Evolutionary conservation across 2,113 vertebrate species (phyloP).

Genomic region (Sinocyclocheilus rhinocerous): DNA sequence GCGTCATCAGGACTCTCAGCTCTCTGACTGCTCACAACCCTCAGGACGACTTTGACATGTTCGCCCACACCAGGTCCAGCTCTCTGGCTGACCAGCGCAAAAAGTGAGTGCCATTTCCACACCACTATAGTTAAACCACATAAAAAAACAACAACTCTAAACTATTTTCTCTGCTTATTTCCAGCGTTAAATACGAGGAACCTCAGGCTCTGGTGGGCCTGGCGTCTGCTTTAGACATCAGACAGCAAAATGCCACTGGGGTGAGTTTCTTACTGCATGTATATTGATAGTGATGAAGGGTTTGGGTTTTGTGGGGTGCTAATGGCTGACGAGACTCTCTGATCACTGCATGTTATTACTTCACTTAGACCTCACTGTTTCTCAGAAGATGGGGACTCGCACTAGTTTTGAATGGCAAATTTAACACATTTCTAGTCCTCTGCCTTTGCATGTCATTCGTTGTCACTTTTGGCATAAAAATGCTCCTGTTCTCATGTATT

Average conservation of each 20-base stretch:
- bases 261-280: constrained; percentile 77
- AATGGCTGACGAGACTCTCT: constrained; percentile 1
- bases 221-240: constrained; percentile 84
- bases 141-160: background rate
- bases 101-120: constrained; percentile 76
- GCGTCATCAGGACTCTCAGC: constrained; percentile 83
- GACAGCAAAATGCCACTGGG: constrained; percentile 88
- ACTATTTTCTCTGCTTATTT: background rate
- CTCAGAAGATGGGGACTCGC: background rate
- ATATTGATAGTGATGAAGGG: background rate
- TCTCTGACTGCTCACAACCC: constrained; percentile 79
- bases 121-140: background rate
- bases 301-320: constrained; percentile 19
- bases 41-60: constrained; percentile 93
- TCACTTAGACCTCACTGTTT: background rate
- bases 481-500: background rate
- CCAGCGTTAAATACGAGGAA: constrained; percentile 90
- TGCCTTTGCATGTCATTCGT: background rate
- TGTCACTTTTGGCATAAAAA: background rate
- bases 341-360: constrained; percentile 49
- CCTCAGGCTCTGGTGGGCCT: constrained; percentile 86
- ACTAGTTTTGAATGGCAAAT: background rate
- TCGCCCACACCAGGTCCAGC: constrained; percentile 90
- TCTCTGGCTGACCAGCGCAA: constrained; percentile 92
- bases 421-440: background rate